Conservation (phyloP, 2,797 vertebrate species). For the Accipiter superciliosus region DNA sequence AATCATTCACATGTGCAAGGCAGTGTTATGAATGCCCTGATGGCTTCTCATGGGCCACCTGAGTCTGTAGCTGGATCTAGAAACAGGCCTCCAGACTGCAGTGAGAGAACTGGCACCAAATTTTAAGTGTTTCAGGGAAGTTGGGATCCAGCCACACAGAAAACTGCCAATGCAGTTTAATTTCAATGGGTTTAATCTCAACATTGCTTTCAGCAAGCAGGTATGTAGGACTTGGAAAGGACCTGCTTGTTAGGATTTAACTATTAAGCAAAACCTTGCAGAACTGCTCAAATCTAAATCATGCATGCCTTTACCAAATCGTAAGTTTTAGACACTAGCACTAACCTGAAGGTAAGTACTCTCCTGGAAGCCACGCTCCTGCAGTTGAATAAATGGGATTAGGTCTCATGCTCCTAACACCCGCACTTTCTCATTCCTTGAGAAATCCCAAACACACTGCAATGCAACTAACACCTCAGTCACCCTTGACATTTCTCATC, state of each 20-base stretch:
- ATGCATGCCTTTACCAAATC: background rate
- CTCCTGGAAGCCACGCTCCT: fast-evolving
- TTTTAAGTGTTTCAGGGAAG: background rate
- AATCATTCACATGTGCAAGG: background rate
- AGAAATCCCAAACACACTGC: background rate
- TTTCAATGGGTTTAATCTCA: background rate
- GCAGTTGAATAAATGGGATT: background rate
- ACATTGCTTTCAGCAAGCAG: background rate
- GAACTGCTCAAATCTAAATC: background rate
- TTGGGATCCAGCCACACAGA: background rate
- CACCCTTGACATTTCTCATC: background rate
- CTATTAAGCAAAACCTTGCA: background rate
- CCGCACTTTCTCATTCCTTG: background rate
- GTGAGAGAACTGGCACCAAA: background rate
- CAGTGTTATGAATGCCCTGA: background rate
- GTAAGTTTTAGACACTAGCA: background rate
- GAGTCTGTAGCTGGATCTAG: background rate
- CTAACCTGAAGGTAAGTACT: background rate
- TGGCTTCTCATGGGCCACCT: background rate
- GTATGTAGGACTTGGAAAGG: background rate
- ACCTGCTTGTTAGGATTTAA: background rate
- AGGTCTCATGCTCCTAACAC: background rate
- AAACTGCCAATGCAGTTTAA: background rate
- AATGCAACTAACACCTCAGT: background rate
- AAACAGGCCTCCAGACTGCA: background rate